Percentiles rank a stretch among this genome's conserved stretches.
Conservation (phyloP, 1,140 invertebrate genomes). For the Macrobrachium nipponense region DNA sequence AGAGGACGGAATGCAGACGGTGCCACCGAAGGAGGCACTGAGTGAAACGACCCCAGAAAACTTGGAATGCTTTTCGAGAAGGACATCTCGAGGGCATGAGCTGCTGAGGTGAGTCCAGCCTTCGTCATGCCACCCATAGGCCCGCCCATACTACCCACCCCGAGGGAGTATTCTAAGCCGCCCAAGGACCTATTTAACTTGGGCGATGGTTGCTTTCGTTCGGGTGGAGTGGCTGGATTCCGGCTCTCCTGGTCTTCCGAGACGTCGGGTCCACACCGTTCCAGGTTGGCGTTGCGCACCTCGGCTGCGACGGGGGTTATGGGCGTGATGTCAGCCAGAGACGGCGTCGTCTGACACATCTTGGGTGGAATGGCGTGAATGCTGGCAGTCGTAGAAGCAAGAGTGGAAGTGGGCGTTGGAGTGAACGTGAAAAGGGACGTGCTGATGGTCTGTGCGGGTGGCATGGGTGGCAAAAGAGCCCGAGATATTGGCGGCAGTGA, state of each 20-base stretch:
- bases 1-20: slow-evolving; percentile 55
- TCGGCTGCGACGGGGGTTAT: background rate
- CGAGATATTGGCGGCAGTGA: slow-evolving; percentile 29
- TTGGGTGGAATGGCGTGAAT: slow-evolving; percentile 16
- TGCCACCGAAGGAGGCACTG: slow-evolving; percentile 30
- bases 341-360: slow-evolving; percentile 8
- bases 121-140: slow-evolving; percentile 1
- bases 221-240: slow-evolving; percentile 1
- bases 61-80: slow-evolving; percentile 38
- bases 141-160: slow-evolving; percentile 34
- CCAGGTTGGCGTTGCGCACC: background rate
- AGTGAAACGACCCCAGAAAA: slow-evolving; percentile 52
- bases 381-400: background rate
- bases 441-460: slow-evolving; percentile 13
- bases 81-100: slow-evolving; percentile 20
- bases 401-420: slow-evolving; percentile 23
- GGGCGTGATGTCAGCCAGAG: background rate
- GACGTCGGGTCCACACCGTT: background rate
- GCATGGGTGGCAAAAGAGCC: slow-evolving; percentile 17
- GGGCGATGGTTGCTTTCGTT: slow-evolving; percentile 22
- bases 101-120: background rate
- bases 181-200: background rate
- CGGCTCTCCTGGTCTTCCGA: background rate
- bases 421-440: slow-evolving; percentile 1
- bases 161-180: background rate